Base-by-base conservation (phyloP, 2,797 vertebrate genomes). In the Onychomys arenicola region DNA sequence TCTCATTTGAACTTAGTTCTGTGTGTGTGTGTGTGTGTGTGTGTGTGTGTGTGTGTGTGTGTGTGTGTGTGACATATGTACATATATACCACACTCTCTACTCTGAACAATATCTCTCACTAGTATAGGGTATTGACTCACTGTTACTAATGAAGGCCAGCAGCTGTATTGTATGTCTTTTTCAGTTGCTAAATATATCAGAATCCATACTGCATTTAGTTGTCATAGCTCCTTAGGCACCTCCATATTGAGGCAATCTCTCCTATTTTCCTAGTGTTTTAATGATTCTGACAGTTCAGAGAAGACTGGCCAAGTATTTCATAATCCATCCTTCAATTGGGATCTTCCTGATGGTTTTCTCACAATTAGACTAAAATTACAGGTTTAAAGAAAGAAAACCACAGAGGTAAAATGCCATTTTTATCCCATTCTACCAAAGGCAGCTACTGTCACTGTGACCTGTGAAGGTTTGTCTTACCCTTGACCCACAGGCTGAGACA, bases 1-100 rank as follows among this genome's bases (percentile, higher is more conserved):
- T 59, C 83, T 95, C 89, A 96, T 93, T 87, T 93, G 87, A 67
- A 80, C 17, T 90, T 96, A 81, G 32, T 34, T 92, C 75, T 55
- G 32, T 14, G 59, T 61, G 59, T 14, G 2, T 34, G 14, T 67
- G 6, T 61, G 23, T 65, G 27, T 65, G 25, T 32, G 63, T 65
- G 63, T 32, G 63, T 29, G 63, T 29, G 63, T 65, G 63, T 29
- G 63, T 65, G 63, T 23, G 27, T 32, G 29, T 32, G 65, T 63
- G 61, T 29, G 61, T 27, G 61, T 63, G 61, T 12, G 61, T 63
- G 27, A 32, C 14, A 55, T 14, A 55, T 55, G 13, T 52, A 52
- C 32, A 6, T 25, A 49, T 16, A 82, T 1, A 19, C 59, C 29
- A 94, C 21, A 61, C 14, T 37, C 73, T n/a, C 65, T 73, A 8